Conservation (phyloP, 2,888 invertebrate genomes). For the Pristionchus entomophagus region DNA sequence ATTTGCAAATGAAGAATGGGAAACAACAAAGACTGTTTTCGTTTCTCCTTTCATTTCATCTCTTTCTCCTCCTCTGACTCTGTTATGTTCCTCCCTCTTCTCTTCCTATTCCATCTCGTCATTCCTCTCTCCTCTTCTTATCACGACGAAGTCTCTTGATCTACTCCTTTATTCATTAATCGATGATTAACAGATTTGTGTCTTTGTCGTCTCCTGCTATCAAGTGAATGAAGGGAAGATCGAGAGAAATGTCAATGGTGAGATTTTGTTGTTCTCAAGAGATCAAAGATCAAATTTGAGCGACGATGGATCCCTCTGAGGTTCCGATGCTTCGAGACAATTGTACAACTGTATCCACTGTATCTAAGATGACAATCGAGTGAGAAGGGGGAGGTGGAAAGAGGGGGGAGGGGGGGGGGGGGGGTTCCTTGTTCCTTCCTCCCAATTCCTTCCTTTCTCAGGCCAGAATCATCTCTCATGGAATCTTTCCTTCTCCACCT, state of each 20-base stretch:
- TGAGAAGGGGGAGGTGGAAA: no score
- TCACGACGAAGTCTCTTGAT: background rate
- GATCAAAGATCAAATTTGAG: background rate
- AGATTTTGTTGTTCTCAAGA: background rate
- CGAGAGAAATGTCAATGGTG: background rate
- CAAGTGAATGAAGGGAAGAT: background rate
- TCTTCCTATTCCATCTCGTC: background rate
- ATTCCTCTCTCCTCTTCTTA: background rate
- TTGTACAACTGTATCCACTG: background rate
- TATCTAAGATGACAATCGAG: background rate
- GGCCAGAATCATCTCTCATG: background rate
- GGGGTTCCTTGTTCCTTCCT: background rate
- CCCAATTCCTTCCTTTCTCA: background rate
- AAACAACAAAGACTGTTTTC: background rate
- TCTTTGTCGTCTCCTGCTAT: background rate
- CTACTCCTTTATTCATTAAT: background rate
- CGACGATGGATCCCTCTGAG: background rate
- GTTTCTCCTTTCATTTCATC: background rate
- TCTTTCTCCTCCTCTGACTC: background rate
- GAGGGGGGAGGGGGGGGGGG: no score
- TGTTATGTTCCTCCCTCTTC: background rate
- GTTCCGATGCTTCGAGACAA: background rate
- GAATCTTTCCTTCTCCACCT: background rate
- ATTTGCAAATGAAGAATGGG: no score
- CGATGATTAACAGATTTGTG: background rate